Conservation (phyloP, 2,113 vertebrate species). For the Pterocles gutturalis region DNA sequence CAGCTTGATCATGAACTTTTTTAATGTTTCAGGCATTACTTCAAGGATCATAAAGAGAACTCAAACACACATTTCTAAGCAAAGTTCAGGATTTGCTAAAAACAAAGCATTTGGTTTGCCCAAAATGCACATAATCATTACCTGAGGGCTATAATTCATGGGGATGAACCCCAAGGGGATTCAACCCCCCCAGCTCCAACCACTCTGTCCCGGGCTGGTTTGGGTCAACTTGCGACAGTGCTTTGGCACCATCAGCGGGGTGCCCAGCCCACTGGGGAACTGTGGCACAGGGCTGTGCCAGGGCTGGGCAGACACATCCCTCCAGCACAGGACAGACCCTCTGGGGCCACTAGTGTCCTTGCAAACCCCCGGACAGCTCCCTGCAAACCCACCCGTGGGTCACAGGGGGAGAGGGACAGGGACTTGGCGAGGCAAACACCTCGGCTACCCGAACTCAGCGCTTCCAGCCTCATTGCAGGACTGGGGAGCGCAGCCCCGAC, state of each 20-base stretch:
- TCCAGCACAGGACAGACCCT: not conserved
- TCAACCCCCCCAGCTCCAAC: not conserved
- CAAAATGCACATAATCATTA: not conserved
- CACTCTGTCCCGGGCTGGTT: not conserved
- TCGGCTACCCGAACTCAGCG: not conserved
- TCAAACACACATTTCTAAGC: not conserved
- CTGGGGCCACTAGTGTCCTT: not conserved
- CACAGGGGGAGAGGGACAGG: not conserved
- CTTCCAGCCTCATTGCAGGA: not conserved
- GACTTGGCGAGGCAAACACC: rapidly evolving
- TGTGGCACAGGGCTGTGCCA: not conserved
- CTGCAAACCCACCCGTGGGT: not conserved
- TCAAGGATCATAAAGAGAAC: not conserved
- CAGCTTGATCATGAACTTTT: not conserved
- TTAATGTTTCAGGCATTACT: not conserved
- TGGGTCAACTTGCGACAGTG: not conserved
- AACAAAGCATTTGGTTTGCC: not conserved
- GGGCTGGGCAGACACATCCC: not conserved
- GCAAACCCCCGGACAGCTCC: too few species aligned
- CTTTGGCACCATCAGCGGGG: not conserved
- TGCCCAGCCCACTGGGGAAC: not conserved
- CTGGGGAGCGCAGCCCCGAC: not conserved
- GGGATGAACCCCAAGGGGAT: not conserved
- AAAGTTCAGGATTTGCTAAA: not conserved
- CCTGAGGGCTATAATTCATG: not conserved